A percentile compares a stretch with the other conserved stretches of the same genome.
Evolutionary conservation across 2,888 invertebrate genomes (phyloP).

Genomic region (Eupeodes latifasciatus): DNA sequence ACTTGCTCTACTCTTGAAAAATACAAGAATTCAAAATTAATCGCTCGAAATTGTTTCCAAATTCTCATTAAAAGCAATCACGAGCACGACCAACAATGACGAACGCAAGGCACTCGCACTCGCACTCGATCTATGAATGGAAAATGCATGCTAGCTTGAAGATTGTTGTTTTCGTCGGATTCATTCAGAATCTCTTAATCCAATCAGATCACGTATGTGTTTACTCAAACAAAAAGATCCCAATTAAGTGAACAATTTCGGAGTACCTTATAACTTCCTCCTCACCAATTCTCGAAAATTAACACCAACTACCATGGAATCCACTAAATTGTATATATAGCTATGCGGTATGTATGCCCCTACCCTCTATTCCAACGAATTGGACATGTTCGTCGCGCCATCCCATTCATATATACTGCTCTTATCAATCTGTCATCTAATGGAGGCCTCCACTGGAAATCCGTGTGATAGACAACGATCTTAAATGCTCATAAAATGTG

Average conservation of each 20-base stretch:
- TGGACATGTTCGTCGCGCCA: constrained; percentile 57
- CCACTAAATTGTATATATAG: constrained; percentile 39
- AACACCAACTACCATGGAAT: constrained; percentile 52
- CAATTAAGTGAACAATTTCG: constrained; percentile 63
- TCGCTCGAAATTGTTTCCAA: constrained; percentile 48
- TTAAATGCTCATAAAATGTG: constrained; percentile 74
- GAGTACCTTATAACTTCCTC: constrained; percentile 60
- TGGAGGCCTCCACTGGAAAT: constrained; percentile 69
- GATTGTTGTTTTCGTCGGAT: not conserved
- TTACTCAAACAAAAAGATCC: constrained; percentile 47
- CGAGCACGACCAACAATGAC: constrained; percentile 41
- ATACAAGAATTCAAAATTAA: constrained; percentile 43
- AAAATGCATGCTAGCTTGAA: constrained; percentile 55
- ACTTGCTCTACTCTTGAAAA: constrained; percentile 57
- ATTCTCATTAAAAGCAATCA: constrained; percentile 74
- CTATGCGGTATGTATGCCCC: constrained; percentile 6
- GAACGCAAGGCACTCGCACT: not conserved
- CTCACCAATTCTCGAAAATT: constrained; percentile 62
- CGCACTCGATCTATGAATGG: constrained; percentile 64
- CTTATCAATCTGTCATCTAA: constrained; percentile 73
- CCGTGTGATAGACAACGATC: constrained; percentile 74
- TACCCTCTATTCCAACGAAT: constrained; percentile 57
- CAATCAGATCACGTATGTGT: constrained; percentile 61
- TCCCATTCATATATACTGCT: constrained; percentile 54
- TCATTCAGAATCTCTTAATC: constrained; percentile 56